Evolutionary conservation across 2,888 invertebrate genomes (phyloP).

Genomic region (Homarus gammarus): DNA sequence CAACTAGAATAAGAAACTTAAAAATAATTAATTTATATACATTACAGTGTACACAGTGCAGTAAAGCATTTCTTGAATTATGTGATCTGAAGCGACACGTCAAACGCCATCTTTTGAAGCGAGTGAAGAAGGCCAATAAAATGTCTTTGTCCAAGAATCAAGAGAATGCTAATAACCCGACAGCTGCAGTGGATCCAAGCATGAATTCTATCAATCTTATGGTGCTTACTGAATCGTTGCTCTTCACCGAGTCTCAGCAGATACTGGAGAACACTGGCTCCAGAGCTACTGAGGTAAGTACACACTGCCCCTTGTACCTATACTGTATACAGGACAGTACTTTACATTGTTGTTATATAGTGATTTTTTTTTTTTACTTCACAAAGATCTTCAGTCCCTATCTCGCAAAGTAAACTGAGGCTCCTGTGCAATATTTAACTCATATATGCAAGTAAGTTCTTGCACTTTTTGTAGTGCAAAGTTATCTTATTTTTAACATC

Average conservation of each 20-base stretch:
- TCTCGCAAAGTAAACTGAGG: too few relatives aligned
- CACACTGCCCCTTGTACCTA: too few relatives aligned
- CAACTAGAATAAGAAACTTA: too few relatives aligned
- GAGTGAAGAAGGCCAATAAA: constrained; percentile 31
- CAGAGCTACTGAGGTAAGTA: constrained; percentile 36
- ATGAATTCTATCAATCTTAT: constrained; percentile 62
- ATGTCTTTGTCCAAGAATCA: not conserved
- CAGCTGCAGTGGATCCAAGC: constrained; percentile 15
- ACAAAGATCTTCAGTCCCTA: too few relatives aligned
- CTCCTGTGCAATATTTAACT: too few relatives aligned
- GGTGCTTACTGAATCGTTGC: constrained; percentile 53
- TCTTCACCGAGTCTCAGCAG: constrained; percentile 57
- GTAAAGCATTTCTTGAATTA: constrained; percentile 54
- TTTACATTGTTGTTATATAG: too few relatives aligned
- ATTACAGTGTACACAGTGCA: constrained; percentile 56
- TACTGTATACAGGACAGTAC: too few relatives aligned
- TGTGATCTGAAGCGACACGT: constrained; percentile 62
- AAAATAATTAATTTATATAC: too few relatives aligned
- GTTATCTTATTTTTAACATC: too few relatives aligned
- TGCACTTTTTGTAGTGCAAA: too few relatives aligned
- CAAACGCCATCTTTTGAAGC: constrained; percentile 52
- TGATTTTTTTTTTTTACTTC: too few relatives aligned
- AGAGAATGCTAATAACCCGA: not conserved
- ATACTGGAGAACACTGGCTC: constrained; percentile 28
- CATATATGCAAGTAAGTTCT: too few relatives aligned